Conservation (phyloP, 2,113 vertebrate genomes). For the Stigmatopora nigra region DNA sequence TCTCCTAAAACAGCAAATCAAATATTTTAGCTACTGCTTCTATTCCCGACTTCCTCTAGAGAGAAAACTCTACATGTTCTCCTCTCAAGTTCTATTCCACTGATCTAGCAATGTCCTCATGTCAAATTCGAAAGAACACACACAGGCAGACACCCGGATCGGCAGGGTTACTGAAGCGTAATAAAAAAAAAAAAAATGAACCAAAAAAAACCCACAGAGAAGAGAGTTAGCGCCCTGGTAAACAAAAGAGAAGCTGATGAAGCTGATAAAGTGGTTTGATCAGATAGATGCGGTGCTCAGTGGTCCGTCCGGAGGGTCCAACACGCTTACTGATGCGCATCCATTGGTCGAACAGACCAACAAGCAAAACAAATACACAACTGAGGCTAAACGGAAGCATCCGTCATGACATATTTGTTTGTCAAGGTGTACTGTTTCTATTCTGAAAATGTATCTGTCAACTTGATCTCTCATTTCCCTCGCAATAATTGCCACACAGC, state of each 20-base stretch:
- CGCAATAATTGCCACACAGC: neutral
- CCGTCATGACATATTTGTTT: neutral
- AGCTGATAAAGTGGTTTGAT: slow-evolving; percentile 48
- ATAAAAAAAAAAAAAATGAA: slow-evolving; percentile 29
- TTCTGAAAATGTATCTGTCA: neutral
- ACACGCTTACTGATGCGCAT: slow-evolving; percentile 5
- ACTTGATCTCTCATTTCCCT: neutral
- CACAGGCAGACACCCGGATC: slow-evolving; percentile 48
- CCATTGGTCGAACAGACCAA: slow-evolving; percentile 17
- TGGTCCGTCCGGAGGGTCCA: slow-evolving; percentile 28
- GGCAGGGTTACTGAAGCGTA: slow-evolving; percentile 55
- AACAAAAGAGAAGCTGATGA: slow-evolving; percentile 41
- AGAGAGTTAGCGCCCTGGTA: neutral
- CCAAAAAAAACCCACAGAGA: neutral
- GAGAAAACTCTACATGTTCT: slow-evolving; percentile 52
- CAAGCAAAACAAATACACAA: slow-evolving; percentile 28
- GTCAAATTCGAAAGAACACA: slow-evolving; percentile 47
- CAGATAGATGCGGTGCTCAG: slow-evolving; percentile 34
- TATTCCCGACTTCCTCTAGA: slow-evolving; percentile 34
- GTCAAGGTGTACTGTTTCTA: neutral
- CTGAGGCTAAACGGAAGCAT: slow-evolving; percentile 12
- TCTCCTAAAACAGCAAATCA: slow-evolving; percentile 18
- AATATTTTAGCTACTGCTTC: slow-evolving; percentile 33
- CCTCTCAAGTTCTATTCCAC: slow-evolving; percentile 62
- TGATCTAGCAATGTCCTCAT: slow-evolving; percentile 48